Percentiles rank a stretch among this genome's conserved stretches.
phyloP scores from a whole-genome alignment of 2,888 invertebrate genomes.

The Trypoxylon attenuatum region DNA sequence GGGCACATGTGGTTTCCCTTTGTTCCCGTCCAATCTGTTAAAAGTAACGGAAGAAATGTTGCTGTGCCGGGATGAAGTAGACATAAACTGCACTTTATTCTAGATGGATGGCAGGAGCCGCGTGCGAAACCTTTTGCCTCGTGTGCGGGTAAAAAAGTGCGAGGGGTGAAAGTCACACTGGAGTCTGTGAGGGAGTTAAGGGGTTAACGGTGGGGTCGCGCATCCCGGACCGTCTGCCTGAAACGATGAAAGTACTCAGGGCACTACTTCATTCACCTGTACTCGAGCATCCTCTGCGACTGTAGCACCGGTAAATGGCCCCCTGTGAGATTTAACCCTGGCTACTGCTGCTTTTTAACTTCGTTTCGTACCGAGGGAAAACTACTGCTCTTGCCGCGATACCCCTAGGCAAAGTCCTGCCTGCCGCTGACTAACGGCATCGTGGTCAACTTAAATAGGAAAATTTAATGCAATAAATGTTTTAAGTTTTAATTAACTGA shows the following conservation, averaged over 20 bases:
- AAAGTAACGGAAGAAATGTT: slow-evolving; percentile 1
- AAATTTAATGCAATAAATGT: no score
- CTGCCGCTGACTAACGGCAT: no score
- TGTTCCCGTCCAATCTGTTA: background rate
- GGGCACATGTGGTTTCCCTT: background rate
- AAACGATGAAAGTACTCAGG: slow-evolving; percentile 29
- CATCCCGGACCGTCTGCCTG: slow-evolving; percentile 3
- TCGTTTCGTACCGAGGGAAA: no score
- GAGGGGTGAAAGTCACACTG: background rate
- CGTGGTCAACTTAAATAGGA: no score
- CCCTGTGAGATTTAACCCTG: no score
- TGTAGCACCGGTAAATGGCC: no score
- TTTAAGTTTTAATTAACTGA: no score
- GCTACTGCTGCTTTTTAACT: no score
- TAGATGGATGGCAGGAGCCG: background rate
- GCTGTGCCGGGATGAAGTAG: background rate
- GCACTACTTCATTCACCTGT: slow-evolving; percentile 24
- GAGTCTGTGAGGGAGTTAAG: background rate
- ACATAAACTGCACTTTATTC: slow-evolving; percentile 1
- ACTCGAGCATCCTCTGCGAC: slow-evolving; percentile 25
- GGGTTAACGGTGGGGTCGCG: background rate
- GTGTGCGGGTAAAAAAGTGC: background rate
- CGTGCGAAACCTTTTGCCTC: background rate
- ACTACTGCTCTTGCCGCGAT: no score
- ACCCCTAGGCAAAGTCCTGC: no score